Conservation (phyloP, 2,113 vertebrate species). For the Rutilus rutilus region DNA sequence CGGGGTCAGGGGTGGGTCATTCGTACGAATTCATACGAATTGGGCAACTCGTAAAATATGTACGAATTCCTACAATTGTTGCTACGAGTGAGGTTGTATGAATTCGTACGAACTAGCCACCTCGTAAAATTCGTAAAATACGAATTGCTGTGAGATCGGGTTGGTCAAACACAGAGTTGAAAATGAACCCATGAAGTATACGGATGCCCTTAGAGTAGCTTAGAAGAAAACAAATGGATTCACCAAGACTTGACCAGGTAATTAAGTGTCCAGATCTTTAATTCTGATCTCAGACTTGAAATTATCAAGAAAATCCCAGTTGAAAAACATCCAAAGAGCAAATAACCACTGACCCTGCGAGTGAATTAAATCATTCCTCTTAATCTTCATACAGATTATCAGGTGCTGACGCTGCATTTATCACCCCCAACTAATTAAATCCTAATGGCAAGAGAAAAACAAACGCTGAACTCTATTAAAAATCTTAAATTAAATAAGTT, state of each 20-base stretch:
- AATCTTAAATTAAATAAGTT: conserved; percentile 28
- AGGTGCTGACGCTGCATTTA: conserved; percentile 50
- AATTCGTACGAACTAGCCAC: too few relatives aligned
- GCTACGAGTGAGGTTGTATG: too few relatives aligned
- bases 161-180: too few relatives aligned
- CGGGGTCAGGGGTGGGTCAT: too few relatives aligned
- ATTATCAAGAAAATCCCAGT: conserved; percentile 10
- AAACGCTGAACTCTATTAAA: conserved; percentile 46
- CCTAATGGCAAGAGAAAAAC: conserved; percentile 14
- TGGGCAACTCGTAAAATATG: too few relatives aligned
- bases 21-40: too few relatives aligned
- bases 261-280: conserved; percentile 49
- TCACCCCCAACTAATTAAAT: conserved; percentile 52
- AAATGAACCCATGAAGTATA: neutral
- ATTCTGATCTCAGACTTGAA: conserved; percentile 45
- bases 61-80: too few relatives aligned
- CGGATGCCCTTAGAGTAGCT: neutral
- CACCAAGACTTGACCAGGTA: conserved; percentile 11
- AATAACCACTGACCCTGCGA: conserved; percentile 46
- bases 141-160: too few relatives aligned
- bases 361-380: conserved; percentile 54
- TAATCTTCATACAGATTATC: conserved; percentile 58
- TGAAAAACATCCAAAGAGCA: conserved; percentile 20
- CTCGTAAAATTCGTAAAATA: too few relatives aligned
- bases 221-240: conserved; percentile 5